phyloP scores from a whole-genome alignment of 2,797 vertebrate genomes.

The Brachyalestes nurse region DNA sequence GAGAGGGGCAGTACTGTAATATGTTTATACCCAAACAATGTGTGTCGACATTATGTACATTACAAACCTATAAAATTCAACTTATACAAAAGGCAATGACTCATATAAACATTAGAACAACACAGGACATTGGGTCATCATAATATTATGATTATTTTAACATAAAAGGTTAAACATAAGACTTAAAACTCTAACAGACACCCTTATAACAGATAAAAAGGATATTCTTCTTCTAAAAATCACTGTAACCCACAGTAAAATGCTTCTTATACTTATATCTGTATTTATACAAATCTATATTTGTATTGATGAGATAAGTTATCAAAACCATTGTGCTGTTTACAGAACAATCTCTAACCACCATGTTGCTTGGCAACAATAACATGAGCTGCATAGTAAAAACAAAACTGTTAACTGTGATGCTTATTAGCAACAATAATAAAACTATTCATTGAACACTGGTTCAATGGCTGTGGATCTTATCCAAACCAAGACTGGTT shows the following conservation, averaged over 20 bases:
- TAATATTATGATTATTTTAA: too few relatives aligned
- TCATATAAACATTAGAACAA: background rate
- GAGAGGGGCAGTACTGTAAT: constrained; percentile 84
- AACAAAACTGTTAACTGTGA: background rate
- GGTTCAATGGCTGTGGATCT: background rate
- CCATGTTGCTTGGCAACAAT: background rate
- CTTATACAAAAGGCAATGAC: background rate
- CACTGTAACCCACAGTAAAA: background rate
- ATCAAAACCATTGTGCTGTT: background rate
- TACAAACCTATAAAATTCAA: background rate
- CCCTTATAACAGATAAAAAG: background rate
- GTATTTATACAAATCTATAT: too few relatives aligned
- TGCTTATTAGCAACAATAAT: background rate
- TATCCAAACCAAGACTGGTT: background rate
- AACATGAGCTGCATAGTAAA: background rate
- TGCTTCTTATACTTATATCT: background rate
- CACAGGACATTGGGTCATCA: background rate
- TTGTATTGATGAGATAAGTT: background rate
- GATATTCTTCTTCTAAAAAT: background rate
- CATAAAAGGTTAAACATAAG: background rate
- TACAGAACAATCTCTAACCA: background rate
- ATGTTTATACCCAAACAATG: constrained; percentile 37
- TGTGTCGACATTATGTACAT: background rate
- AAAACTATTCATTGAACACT: background rate
- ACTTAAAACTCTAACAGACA: background rate